A percentile compares a stretch with the other conserved stretches of the same genome.
phyloP scores from a whole-genome alignment of 2,888 invertebrate species.

The Liodrosophila aerea region DNA sequence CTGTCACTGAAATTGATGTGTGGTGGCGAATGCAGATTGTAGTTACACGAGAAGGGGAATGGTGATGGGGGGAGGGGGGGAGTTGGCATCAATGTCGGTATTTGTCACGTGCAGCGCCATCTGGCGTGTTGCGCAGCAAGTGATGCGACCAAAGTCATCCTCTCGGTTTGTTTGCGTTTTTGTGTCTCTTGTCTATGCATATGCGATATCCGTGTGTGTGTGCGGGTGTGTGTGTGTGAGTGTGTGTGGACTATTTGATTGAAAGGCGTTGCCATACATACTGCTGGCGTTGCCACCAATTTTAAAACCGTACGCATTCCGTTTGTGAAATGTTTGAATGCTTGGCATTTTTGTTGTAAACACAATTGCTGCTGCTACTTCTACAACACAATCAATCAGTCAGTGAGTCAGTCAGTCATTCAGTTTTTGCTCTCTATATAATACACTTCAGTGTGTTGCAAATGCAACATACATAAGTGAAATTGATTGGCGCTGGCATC shows the following conservation, averaged over 20 bases:
- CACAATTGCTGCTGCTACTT: constrained; percentile 7
- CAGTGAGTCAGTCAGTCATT: constrained; percentile 31
- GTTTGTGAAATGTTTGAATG: constrained; percentile 40
- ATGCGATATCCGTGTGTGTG: too few species aligned
- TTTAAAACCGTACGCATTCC: constrained; percentile 19
- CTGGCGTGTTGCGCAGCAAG: constrained; percentile 35
- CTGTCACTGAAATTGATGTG: neutral
- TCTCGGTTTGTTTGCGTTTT: constrained; percentile 56
- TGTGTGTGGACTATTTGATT: constrained; percentile 59
- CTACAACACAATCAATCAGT: constrained; percentile 34
- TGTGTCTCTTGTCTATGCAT: constrained; percentile 31
- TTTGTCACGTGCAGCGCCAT: constrained; percentile 67
- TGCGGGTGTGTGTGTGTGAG: too few species aligned
- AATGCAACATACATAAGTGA: neutral
- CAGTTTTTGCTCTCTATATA: constrained; percentile 21
- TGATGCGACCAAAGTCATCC: constrained; percentile 42
- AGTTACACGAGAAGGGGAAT: constrained; percentile 12
- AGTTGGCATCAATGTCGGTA: constrained; percentile 50
- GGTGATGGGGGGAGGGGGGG: neutral
- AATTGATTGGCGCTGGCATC: constrained; percentile 33
- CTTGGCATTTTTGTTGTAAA: constrained; percentile 28
- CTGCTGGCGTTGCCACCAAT: constrained; percentile 8
- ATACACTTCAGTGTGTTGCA: constrained; percentile 42
- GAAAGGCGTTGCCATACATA: constrained; percentile 57
- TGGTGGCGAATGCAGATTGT: neutral